A percentile compares a stretch with the other conserved stretches of the same genome.
phyloP scores from a whole-genome alignment of 2,113 vertebrate genomes.

The Plecotus auritus region DNA sequence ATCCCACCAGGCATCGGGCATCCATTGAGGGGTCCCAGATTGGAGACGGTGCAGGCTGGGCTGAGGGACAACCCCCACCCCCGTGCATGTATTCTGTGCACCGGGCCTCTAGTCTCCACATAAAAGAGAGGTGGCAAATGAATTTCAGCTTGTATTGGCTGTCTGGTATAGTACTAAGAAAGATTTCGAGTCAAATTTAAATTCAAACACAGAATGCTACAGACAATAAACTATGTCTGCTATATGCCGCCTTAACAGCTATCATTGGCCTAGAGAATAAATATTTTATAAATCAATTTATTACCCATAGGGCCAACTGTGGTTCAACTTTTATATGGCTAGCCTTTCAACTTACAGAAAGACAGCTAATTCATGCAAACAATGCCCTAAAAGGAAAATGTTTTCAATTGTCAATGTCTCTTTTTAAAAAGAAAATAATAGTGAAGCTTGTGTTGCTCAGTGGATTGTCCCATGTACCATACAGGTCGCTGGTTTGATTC shows the following conservation, averaged over 20 bases:
- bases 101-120: neutral
- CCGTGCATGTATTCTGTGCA: too few species aligned
- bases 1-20: too few species aligned
- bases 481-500: too few species aligned
- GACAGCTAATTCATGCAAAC: neutral
- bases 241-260: neutral
- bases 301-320: neutral
- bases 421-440: slow-evolving; percentile 5
- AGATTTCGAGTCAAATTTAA: neutral
- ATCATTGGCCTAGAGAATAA: neutral
- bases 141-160: neutral
- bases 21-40: too few species aligned
- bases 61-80: too few species aligned
- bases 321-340: neutral
- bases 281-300: neutral
- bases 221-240: neutral
- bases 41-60: too few species aligned
- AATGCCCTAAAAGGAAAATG: slow-evolving; percentile 13
- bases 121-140: neutral
- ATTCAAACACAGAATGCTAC: neutral
- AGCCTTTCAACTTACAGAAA: slow-evolving; percentile 23
- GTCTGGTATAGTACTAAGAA: neutral
- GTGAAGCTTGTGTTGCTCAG: too few species aligned
- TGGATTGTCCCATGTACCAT: too few species aligned
- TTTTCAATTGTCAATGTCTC: slow-evolving; percentile 15